These are phyloP conservation scores for Leptinotarsa juncta DNA, from an alignment of 2,888 invertebrate genomes.

Conservation along the genomic window DNA sequence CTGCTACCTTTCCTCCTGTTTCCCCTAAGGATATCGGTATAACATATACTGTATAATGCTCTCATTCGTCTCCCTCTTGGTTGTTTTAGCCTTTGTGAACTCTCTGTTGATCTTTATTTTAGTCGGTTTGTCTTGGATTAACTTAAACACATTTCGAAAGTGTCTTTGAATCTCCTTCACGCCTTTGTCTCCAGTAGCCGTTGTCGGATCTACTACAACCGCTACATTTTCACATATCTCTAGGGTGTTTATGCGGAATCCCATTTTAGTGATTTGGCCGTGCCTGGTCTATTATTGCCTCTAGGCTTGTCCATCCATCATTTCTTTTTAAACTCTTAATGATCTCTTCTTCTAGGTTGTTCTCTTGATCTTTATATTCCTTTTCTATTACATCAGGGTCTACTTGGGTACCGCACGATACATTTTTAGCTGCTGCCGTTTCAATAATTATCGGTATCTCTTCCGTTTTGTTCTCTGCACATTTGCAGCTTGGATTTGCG, in stretches of 20 bases:
- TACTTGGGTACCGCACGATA: neutral
- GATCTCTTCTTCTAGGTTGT: neutral
- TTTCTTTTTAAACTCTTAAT: neutral
- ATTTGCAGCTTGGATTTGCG: neutral
- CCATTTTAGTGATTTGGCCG: neutral
- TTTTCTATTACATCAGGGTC: neutral
- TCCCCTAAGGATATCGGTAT: neutral
- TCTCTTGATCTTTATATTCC: neutral
- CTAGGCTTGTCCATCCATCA: neutral
- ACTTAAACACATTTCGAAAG: neutral
- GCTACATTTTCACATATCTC: neutral
- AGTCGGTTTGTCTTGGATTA: neutral
- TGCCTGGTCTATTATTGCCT: neutral
- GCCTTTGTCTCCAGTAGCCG: neutral
- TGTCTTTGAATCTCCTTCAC: neutral
- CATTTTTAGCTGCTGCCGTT: neutral
- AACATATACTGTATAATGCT: neutral
- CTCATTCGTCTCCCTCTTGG: neutral
- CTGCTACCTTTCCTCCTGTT: neutral
- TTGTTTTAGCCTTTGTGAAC: neutral
- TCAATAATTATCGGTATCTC: neutral
- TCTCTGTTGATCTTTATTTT: neutral
- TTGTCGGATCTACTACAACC: neutral
- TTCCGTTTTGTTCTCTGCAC: neutral
- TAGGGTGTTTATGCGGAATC: neutral